Evolutionary conservation across 2,888 invertebrate genomes (phyloP), one percentile per base, ranked within the genome.

Genomic region (Mantis religiosa): DNA sequence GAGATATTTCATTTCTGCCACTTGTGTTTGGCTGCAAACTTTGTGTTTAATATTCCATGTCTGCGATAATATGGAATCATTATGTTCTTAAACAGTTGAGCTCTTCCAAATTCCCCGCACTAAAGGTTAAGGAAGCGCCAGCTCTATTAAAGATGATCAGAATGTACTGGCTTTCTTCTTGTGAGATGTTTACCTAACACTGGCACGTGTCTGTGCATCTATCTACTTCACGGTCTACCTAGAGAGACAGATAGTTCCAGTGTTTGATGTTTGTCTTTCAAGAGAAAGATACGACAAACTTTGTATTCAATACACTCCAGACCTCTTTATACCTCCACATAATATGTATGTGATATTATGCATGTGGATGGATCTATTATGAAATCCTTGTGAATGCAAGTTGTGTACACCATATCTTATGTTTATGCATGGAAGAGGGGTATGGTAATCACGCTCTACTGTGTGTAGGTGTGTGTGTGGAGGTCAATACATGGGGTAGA

Each of bases 341-440:
- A n/a, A n/a, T n/a, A 86, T n/a, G 71, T 81, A 71, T 86, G 86
- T 86, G 86, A 86, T 86, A 81, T 71, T 86, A 86, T 86, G 86
- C 86, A 86, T 86, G 86, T 86, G 86, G 28, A 86, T 86, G 86
- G 28, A 86, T 86, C 86, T 86, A 86, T 86, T 86, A 86, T 86
- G 81, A 25, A 28, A 86, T 86, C 86, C 71, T 81, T 86, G 9
- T 86, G 86, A 86, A 86, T 86, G 81, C 86, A 71, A 71, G 54
- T 25, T 71, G 54, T 71, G 25, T 71, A 81, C 34, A 47, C 27
- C 47, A 85, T 85, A 41, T 41, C 86, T 86, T 86, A 86, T 86
- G 86, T 86, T 86, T 86, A 86, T 86, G 86, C 54, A 86, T 86
- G 84, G 20, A 81, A 41, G 85, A 86, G 28, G n/a, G 85, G 25